These are phyloP conservation scores for Gadopsis bispinosus DNA, from an alignment of 2,797 vertebrate species.

Conservation along the genomic window DNA sequence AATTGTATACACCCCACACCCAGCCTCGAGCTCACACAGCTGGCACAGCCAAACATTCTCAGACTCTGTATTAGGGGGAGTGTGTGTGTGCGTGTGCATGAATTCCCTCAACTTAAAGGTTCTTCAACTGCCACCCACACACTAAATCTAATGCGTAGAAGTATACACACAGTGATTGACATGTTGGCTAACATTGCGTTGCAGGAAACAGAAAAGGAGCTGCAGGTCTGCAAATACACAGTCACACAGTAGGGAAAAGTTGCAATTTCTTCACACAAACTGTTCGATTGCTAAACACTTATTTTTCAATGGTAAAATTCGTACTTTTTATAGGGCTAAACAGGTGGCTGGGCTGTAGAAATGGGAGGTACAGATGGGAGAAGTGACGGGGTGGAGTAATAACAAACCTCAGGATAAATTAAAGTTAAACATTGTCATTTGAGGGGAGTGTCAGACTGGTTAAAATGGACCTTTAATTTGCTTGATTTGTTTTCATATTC, in stretches of 20 bases:
- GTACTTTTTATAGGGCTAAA: slow-evolving; percentile 64
- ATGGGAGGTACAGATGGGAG: slow-evolving; percentile 58
- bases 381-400: slow-evolving; percentile 73
- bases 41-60: slow-evolving; percentile 80
- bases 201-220: slow-evolving; percentile 23
- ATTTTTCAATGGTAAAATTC: slow-evolving; percentile 45
- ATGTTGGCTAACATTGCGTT: slow-evolving; percentile 4
- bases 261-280: slow-evolving; percentile 36
- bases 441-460: slow-evolving; percentile 59
- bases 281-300: slow-evolving; percentile 13
- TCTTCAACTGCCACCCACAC: slow-evolving; percentile 39
- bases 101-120: slow-evolving; percentile 43
- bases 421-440: slow-evolving; percentile 78
- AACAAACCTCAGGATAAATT: slow-evolving; percentile 70
- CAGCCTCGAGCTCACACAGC: slow-evolving; percentile 76
- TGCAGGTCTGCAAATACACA: slow-evolving; percentile 31
- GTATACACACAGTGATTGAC: slow-evolving; percentile 14
- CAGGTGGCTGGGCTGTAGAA: slow-evolving; percentile 70
- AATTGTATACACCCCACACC: slow-evolving; percentile 80
- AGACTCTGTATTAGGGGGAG: slow-evolving; percentile 49
- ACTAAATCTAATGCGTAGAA: slow-evolving; percentile 20
- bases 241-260: not conserved
- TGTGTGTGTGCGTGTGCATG: slow-evolving; percentile 13
- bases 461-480: slow-evolving; percentile 57
- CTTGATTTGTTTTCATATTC: slow-evolving; percentile 14